Percentiles rank a stretch among this genome's conserved stretches.
These are phyloP conservation scores for Stichopus horrens DNA, from an alignment of 53 echinoderm and acorn worm genomes.

Conservation along the genomic window DNA sequence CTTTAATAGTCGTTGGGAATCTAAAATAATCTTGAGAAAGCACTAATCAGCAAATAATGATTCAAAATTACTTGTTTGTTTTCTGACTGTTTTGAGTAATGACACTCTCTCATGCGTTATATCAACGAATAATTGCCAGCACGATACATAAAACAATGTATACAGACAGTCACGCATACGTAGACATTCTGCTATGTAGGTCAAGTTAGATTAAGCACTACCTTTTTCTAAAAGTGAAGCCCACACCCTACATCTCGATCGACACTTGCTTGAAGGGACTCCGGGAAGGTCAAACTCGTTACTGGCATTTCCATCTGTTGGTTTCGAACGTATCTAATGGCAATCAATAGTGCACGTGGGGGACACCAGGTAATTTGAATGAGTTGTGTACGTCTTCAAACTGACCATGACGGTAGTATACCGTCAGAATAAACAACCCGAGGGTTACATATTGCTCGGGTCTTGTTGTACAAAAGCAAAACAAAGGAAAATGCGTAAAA, in stretches of 20 bases:
- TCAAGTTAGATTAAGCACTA: neutral
- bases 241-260: neutral
- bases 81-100: no score
- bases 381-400: neutral
- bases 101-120: neutral
- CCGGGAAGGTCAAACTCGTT: neutral
- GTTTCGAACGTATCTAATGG: neutral
- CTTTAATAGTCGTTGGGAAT: no score
- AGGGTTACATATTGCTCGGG: no score
- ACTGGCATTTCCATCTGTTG: neutral
- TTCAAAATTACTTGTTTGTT: no score
- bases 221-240: neutral
- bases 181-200: neutral
- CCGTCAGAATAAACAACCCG: no score
- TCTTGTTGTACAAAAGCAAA: no score
- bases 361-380: slow-evolving; percentile 16
- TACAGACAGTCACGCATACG: neutral
- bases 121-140: neutral
- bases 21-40: no score
- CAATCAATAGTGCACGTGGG: slow-evolving; percentile 2
- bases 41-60: no score
- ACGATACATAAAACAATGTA: neutral
- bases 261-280: slow-evolving; percentile 8
- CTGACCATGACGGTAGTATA: no score
- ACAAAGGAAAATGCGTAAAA: no score